Evolutionary conservation across 2,888 invertebrate species (phyloP).

Genomic region (Orgyia antiqua): DNA sequence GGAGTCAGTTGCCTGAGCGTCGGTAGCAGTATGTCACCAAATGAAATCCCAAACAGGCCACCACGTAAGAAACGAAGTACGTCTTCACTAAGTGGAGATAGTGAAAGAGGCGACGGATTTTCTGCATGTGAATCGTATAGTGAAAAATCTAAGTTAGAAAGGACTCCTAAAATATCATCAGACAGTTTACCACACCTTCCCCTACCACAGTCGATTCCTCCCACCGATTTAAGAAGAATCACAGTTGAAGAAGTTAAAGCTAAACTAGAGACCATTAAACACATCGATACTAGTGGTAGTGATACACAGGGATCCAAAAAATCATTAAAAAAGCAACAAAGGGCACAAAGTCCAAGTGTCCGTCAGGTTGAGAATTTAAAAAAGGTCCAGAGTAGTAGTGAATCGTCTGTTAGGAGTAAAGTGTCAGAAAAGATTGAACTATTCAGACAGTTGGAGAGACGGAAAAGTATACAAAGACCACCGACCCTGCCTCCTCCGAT

Average conservation of each 20-base stretch:
- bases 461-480: conserved; percentile 68
- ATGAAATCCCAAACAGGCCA: conserved; percentile 81
- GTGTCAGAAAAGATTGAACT: conserved; percentile 74
- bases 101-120: conserved; percentile 76
- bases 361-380: conserved; percentile 29
- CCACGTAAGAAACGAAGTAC: conserved; percentile 86
- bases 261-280: conserved; percentile 70
- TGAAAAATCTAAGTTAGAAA: conserved; percentile 70
- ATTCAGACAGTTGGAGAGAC: conserved; percentile 66
- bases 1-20: conserved; percentile 88
- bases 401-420: conserved; percentile 67
- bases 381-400: conserved; percentile 50
- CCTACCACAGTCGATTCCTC: conserved; percentile 45
- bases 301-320: conserved; percentile 76
- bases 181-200: conserved; percentile 76
- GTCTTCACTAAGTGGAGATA: conserved; percentile 80
- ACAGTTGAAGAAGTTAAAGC: conserved; percentile 78
- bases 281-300: conserved; percentile 60
- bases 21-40: conserved; percentile 78
- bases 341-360: conserved; percentile 36
- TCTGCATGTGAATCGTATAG: conserved; percentile 66
- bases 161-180: conserved; percentile 76
- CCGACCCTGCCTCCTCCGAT: conserved; percentile 69
- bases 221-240: conserved; percentile 60
- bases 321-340: conserved; percentile 43